Evolutionary conservation across 2,888 invertebrate genomes (phyloP), one percentile per base, ranked within the genome.

Genomic region (Euplagia quadripunctaria): DNA sequence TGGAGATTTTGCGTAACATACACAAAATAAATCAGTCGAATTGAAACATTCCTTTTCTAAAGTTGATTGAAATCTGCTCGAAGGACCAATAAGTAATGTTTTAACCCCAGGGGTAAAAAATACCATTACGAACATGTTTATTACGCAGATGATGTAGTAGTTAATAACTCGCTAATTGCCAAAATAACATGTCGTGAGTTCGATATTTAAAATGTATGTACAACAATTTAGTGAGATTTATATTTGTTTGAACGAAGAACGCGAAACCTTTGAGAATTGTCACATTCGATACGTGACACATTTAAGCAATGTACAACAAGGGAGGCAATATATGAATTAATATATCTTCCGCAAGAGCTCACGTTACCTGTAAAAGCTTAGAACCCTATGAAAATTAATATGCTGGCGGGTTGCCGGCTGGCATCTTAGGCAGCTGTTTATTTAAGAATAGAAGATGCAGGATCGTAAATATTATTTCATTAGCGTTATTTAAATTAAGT

Each of bases 291-390:
- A 55, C 11, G 42, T 14, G n/a, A 43, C 31, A 31, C 31, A 61
- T 61, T 14, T 20, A 61, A 61, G 14, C 61, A 20, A 20, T 20
- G 20, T 11, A 20, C 9, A 58, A 52, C 43, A 20, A 42, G 17
- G 55, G 17, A 55, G 7, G 68, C 51, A 49, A 42, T 68, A 43
- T 43, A 43, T 43, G 6, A 68, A 68, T 58, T 58, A 68, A 43
- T 12, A 16, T 68, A 42, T 42, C 46, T 42, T 7, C 43, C 58
- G 5, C 58, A 58, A 46, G 4, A 55, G 58, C 46, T 71, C 71
- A 71, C 31, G 55, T 71, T 66, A 58, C 71, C n/a, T 17, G 55
- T 71, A 58, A 71, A 71, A 71, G 71, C 71, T 46, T 55, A 14
- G 65, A 49, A 58, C 64, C 31, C 43, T 65, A 31, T 55, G 63